phyloP scores from a whole-genome alignment of 2,113 vertebrate species.

The Oreotragus oreotragus region DNA sequence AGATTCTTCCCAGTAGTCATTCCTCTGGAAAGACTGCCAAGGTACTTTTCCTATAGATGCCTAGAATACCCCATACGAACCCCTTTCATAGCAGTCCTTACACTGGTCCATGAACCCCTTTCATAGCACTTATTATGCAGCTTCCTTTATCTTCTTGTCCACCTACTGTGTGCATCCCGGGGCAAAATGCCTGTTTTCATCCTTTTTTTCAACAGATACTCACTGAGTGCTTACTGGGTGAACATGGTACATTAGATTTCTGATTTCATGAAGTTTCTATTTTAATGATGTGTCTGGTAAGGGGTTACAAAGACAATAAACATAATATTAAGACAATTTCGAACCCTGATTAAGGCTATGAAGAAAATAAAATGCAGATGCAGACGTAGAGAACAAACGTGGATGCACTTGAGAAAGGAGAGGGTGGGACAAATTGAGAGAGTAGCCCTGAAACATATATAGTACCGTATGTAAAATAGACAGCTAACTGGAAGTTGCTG shows the following conservation, averaged over 20 bases:
- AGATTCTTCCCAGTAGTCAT: background rate
- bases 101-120: background rate
- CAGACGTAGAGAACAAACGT: background rate
- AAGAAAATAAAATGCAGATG: background rate
- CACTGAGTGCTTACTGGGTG: background rate
- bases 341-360: background rate
- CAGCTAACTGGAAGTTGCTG: background rate
- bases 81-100: no score
- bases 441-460: background rate
- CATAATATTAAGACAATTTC: background rate
- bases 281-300: background rate
- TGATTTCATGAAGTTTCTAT: background rate
- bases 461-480: background rate
- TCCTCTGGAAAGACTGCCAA: background rate
- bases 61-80: no score
- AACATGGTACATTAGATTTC: background rate
- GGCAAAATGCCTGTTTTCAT: background rate
- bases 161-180: background rate
- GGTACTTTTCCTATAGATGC: background rate
- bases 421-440: background rate
- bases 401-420: background rate
- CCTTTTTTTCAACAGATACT: background rate
- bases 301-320: background rate
- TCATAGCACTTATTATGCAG: background rate
- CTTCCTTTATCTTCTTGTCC: background rate